Base-by-base conservation (phyloP, 2,888 invertebrate genomes). In the Melipona beecheii region DNA sequence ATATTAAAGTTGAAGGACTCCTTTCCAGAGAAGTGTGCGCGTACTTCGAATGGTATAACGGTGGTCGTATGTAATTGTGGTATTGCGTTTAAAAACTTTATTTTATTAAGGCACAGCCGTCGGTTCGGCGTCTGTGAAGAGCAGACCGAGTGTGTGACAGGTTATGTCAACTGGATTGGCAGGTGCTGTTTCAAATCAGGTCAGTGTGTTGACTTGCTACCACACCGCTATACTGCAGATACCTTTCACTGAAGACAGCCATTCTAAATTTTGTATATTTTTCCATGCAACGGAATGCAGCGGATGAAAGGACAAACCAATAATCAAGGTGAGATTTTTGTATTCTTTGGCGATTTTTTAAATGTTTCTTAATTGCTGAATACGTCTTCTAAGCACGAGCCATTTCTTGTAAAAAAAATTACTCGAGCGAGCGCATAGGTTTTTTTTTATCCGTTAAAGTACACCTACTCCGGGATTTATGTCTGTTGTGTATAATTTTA, bases 221-320 rank as follows among this genome's bases (percentile, higher is more conserved):
- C 86, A 81, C 88, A 87, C 86, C 85, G 86, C 84, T 86, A 86
- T 85, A 87, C 85, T 80, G 85, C 85, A 83, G 88, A 86, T 89
- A 87, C 90, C 81, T 88, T 90, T 88, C 89, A 88, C 86, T 87
- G 90, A 89, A 90, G 88, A 83, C 88, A 89, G 90, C 90, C 89
- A 91, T 89, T 92, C 91, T 90, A 90, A 92, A 91, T 90, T 92
- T 92, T 93, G 88, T 93, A 92, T 93, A 92, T 91, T 93, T 93
- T 94, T 94, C 92, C 94, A 94, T 94, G 94, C 93, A 89, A 94
- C 94, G 94, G 93, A 93, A 94, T 94, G 94, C 94, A 94, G 94
- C 94, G 94, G 94, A 94, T 94, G 94, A 94, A 94, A 93, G 94
- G 94, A 93, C 94, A 94, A 91, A 90, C 93, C 88, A 94, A 93